Percentiles rank a stretch among this genome's conserved stretches.
Evolutionary conservation across 2,113 vertebrate genomes (phyloP).

Genomic region (Neogobius melanostomus): DNA sequence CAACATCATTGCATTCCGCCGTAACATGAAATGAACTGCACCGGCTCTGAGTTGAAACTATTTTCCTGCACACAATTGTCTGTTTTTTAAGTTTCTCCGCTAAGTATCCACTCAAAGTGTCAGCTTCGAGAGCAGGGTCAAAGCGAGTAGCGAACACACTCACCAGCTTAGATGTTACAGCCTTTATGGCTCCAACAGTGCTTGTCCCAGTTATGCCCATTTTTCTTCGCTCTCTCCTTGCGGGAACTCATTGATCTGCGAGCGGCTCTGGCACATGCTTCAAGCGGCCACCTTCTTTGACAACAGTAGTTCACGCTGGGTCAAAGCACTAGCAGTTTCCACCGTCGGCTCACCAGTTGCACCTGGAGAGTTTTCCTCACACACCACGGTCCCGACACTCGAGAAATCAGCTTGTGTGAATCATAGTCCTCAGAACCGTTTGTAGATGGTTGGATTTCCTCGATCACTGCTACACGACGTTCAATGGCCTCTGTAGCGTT

Average conservation of each 20-base stretch:
- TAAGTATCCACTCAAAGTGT: not conserved
- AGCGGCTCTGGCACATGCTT: not conserved
- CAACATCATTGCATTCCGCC: too few relatives aligned
- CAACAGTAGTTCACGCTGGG: not conserved
- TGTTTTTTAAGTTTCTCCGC: too few relatives aligned
- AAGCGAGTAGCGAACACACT: not conserved
- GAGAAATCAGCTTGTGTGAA: too few relatives aligned
- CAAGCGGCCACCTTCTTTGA: not conserved
- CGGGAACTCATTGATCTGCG: not conserved
- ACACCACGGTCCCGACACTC: too few relatives aligned
- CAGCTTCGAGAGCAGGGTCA: not conserved
- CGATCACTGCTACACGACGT: not conserved
- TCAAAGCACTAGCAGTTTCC: not conserved
- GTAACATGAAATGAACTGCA: too few relatives aligned
- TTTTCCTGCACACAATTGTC: too few relatives aligned
- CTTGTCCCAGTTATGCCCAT: not conserved
- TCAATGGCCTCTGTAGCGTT: not conserved
- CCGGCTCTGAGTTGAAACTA: too few relatives aligned
- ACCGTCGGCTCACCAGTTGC: too few relatives aligned
- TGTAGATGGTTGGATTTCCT: not conserved
- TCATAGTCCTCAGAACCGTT: too few relatives aligned
- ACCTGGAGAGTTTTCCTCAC: too few relatives aligned
- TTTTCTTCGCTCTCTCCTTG: not conserved
- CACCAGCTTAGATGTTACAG: not conserved
- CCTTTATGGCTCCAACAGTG: not conserved